Conservation (phyloP, 2,888 invertebrate species). For the Sphaerophoria rueppellii region DNA sequence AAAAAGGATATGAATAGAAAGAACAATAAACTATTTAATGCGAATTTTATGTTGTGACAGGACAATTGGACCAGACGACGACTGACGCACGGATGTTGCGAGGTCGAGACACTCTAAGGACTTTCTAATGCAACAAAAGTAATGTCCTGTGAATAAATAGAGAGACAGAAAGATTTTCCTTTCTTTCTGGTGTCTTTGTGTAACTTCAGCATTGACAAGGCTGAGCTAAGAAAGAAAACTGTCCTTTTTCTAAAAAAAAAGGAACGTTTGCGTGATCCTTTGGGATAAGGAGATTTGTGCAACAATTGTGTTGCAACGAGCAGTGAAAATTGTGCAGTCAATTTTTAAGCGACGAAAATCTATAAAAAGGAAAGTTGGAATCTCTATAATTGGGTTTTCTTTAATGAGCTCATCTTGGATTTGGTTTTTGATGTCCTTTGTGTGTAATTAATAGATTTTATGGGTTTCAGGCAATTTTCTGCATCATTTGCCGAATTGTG, state of each 20-base stretch:
- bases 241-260: conserved; percentile 18
- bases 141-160: conserved; percentile 25
- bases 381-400: conserved; percentile 51
- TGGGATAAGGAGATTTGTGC: conserved; percentile 57
- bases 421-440: neutral
- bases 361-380: conserved; percentile 1
- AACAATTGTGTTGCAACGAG: conserved; percentile 36
- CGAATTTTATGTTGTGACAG: conserved; percentile 45
- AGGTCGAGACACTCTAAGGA: conserved; percentile 44
- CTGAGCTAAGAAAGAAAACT: neutral
- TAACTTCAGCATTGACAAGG: neutral
- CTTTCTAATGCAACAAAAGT: conserved; percentile 55
- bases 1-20: conserved; percentile 35
- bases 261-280: conserved; percentile 34
- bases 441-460: neutral
- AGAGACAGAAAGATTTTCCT: conserved; percentile 1
- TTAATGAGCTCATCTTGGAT: neutral
- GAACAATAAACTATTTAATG: conserved; percentile 3
- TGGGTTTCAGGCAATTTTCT: neutral
- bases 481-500: too few species aligned
- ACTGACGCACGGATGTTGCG: neutral
- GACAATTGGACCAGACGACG: conserved; percentile 44
- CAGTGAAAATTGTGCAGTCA: conserved; percentile 48
- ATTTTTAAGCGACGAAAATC: conserved; percentile 39
- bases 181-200: neutral